Percentiles rank a stretch among this genome's conserved stretches.
These are phyloP conservation scores for Eupsilia transversa DNA, from an alignment of 2,888 invertebrate genomes.

Conservation along the genomic window DNA sequence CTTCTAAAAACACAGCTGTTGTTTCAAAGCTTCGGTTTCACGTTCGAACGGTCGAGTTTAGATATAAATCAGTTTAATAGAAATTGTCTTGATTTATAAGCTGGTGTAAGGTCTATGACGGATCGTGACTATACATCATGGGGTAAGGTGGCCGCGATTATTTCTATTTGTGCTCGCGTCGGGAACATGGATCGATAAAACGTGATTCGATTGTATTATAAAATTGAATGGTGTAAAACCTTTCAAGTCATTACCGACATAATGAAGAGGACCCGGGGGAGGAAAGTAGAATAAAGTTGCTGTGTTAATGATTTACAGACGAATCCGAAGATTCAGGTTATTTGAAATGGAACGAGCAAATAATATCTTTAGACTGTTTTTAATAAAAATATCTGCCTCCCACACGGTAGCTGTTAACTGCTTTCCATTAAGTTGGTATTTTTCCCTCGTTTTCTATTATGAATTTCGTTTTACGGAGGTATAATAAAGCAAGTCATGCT, in stretches of 20 bases:
- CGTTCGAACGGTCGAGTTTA: conserved; percentile 59
- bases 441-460: conserved; percentile 34
- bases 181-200: conserved; percentile 39
- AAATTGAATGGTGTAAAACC: conserved; percentile 32
- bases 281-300: conserved; percentile 22
- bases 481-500: conserved; percentile 50
- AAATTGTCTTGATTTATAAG: conserved; percentile 66
- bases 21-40: conserved; percentile 43
- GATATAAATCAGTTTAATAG: conserved; percentile 70
- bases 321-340: not conserved
- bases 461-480: conserved; percentile 29
- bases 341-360: conserved; percentile 18
- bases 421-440: conserved; percentile 37
- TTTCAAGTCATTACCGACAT: conserved; percentile 36
- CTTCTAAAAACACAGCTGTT: conserved; percentile 27
- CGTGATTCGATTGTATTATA: conserved; percentile 39
- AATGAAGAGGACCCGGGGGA: conserved; percentile 22
- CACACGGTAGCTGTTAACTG: conserved; percentile 18
- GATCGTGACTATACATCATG: conserved; percentile 71
- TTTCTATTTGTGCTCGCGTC: conserved; percentile 41
- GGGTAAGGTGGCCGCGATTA: conserved; percentile 50
- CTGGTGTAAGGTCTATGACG: conserved; percentile 67
- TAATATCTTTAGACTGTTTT: not conserved
- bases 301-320: conserved; percentile 29
- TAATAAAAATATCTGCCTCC: conserved; percentile 18